Conservation (phyloP, 2,797 vertebrate genomes). For the Cacajao melanocephalus region DNA sequence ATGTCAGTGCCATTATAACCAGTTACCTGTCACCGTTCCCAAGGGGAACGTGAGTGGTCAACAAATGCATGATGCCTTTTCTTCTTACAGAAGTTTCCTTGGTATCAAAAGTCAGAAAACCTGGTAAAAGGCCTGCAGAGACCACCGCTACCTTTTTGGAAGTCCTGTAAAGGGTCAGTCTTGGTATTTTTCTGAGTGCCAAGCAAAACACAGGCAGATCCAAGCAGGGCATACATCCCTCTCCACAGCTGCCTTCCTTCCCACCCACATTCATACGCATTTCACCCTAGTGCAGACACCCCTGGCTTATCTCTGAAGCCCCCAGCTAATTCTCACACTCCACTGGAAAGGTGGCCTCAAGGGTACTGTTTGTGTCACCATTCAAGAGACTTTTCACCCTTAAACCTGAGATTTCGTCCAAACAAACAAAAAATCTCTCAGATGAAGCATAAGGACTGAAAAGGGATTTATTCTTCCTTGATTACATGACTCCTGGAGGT, state of each 20-base stretch:
- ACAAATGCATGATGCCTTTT: background rate
- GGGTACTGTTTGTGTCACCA: background rate
- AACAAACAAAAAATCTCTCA: background rate
- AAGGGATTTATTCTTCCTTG: background rate
- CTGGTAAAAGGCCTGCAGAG: background rate
- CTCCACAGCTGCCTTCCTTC: background rate
- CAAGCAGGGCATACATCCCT: background rate
- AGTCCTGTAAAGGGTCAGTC: background rate
- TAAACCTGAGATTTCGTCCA: constrained; percentile 1
- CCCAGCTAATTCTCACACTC: background rate
- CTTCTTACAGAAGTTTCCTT: constrained; percentile 18
- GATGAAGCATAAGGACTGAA: background rate
- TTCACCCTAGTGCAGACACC: background rate
- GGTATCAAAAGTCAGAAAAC: constrained; percentile 9
- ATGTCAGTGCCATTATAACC: background rate
- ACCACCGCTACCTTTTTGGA: background rate
- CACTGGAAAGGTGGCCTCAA: background rate
- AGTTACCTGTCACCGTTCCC: background rate
- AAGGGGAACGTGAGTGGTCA: background rate
- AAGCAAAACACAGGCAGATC: background rate
- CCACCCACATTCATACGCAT: too few relatives aligned
- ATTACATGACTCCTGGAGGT: background rate
- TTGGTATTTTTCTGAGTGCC: background rate
- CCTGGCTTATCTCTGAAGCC: background rate
- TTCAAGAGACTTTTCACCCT: background rate